A percentile compares a stretch with the other conserved stretches of the same genome.
These are phyloP conservation scores for Alectoris magna DNA, from an alignment of 2,797 vertebrate species.

Conservation along the genomic window DNA sequence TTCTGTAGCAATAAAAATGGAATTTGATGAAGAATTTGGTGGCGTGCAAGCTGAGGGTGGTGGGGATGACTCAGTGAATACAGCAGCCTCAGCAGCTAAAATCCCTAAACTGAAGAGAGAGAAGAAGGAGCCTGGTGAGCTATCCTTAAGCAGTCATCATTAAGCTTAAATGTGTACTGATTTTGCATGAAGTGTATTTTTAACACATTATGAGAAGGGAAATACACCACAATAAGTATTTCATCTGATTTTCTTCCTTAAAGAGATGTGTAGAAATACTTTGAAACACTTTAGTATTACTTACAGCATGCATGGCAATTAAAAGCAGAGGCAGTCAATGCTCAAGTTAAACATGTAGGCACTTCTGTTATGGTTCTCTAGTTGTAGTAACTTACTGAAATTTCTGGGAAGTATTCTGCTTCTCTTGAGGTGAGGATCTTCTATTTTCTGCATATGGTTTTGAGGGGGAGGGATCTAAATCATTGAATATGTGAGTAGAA, in stretches of 20 bases:
- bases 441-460: accelerated
- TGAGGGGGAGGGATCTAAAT: accelerated
- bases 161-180: not conserved
- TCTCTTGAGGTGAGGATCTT: not conserved
- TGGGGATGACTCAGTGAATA: conserved; percentile 83
- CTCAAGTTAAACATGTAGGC: not conserved
- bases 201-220: not conserved
- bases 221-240: not conserved
- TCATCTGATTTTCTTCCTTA: not conserved
- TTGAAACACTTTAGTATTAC: not conserved
- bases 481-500: not conserved
- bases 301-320: not conserved
- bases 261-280: not conserved
- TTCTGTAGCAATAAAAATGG: conserved; percentile 84
- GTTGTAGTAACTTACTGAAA: not conserved
- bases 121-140: conserved; percentile 93
- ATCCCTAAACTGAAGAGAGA: conserved; percentile 89
- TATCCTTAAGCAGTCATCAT: not conserved
- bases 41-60: conserved; percentile 80
- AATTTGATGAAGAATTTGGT: conserved; percentile 93
- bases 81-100: conserved; percentile 75
- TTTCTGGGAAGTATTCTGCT: not conserved
- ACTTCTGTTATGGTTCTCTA: not conserved
- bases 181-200: not conserved
- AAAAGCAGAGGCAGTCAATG: not conserved